phyloP scores from a whole-genome alignment of 2,888 invertebrate species.

The Gasteruption jaculator region DNA sequence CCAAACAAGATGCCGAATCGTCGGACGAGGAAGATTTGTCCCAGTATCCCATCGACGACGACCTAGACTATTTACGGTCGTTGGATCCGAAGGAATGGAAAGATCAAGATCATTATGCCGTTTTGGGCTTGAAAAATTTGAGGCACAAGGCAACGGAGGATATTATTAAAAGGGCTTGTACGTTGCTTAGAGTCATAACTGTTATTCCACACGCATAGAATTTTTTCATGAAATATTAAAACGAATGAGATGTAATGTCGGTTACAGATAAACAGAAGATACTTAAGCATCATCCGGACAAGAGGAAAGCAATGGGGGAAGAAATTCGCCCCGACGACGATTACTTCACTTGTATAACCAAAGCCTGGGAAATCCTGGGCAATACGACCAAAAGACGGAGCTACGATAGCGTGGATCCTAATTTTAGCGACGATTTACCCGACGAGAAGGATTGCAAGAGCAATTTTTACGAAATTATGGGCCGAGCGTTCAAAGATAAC shows the following conservation, averaged over 20 bases:
- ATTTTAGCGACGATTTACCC: constrained; percentile 87
- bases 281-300: constrained; percentile 96
- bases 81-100: constrained; percentile 97
- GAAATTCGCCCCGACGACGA: constrained; percentile 87
- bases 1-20: constrained; percentile 30
- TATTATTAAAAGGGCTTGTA: constrained; percentile 90
- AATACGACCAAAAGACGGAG: constrained; percentile 77
- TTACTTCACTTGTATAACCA: constrained; percentile 98
- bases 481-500: constrained; percentile 70
- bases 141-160: constrained; percentile 86
- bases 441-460: constrained; percentile 70
- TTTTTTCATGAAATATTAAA: constrained; percentile 5
- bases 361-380: constrained; percentile 90
- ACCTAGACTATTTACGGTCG: constrained; percentile 78
- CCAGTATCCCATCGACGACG: constrained; percentile 62
- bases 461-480: constrained; percentile 67
- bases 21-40: constrained; percentile 45
- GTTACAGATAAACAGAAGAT: constrained; percentile 71
- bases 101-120: constrained; percentile 95
- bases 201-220: neutral
- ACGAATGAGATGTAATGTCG: constrained; percentile 25
- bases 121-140: constrained; percentile 81
- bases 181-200: constrained; percentile 47
- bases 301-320: constrained; percentile 87
- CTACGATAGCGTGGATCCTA: constrained; percentile 95